Evolutionary conservation across 2,113 vertebrate species (phyloP).

Genomic region (Anthoscopus minutus): DNA sequence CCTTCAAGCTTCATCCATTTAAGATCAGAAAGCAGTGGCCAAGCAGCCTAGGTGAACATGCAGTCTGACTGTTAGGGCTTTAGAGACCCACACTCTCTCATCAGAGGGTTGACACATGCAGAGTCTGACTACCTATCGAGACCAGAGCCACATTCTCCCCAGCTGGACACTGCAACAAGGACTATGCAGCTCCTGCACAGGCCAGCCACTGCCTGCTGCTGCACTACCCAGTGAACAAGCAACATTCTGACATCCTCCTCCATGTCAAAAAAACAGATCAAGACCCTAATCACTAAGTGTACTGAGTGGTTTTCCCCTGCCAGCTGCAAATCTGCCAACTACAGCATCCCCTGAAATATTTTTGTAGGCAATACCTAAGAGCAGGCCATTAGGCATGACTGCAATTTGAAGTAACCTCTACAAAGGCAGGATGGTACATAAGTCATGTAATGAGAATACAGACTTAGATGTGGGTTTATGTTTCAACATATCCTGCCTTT

Average conservation of each 20-base stretch:
- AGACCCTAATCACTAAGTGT: accelerated
- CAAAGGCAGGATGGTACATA: neutral
- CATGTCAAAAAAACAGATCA: neutral
- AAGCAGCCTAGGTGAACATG: neutral
- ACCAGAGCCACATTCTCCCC: neutral
- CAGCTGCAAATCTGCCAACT: neutral
- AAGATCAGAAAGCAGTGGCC: neutral
- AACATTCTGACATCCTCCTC: neutral
- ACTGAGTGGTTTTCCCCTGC: neutral
- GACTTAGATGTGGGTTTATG: neutral
- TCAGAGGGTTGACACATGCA: neutral
- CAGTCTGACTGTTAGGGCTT: neutral
- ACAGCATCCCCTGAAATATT: neutral
- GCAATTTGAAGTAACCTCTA: neutral
- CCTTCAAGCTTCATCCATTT: neutral
- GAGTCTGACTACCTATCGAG: accelerated
- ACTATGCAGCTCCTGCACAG: neutral
- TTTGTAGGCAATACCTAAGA: neutral
- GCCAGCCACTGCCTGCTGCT: neutral
- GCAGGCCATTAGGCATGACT: neutral
- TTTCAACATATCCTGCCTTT: neutral
- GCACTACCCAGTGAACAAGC: neutral
- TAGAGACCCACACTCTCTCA: neutral
- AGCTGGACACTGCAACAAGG: neutral
- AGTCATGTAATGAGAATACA: neutral